Evolutionary conservation across 2,888 invertebrate genomes (phyloP).

Genomic region (Villa cingulata): DNA sequence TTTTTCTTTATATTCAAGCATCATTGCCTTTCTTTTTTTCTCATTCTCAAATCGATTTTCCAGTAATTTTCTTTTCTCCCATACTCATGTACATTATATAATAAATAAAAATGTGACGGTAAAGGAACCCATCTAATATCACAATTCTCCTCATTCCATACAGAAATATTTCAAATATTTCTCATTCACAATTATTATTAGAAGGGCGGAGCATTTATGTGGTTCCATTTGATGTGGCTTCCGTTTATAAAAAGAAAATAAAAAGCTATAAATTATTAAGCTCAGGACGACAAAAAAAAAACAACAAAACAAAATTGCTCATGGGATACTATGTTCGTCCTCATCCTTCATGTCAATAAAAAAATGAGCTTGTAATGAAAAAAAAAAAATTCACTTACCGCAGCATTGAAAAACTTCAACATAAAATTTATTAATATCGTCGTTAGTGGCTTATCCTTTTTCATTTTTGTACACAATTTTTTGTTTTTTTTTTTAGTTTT

Average conservation of each 20-base stretch:
- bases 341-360: not conserved
- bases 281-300: conserved; percentile 1
- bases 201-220: conserved; percentile 7
- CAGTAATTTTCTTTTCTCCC: conserved; percentile 10
- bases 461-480: no score
- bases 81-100: no score
- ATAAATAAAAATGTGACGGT: no score
- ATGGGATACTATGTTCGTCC: not conserved
- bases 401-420: not conserved
- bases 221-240: not conserved
- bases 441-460: conserved; percentile 4
- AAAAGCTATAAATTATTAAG: conserved; percentile 11
- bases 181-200: conserved; percentile 6
- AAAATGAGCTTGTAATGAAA: not conserved
- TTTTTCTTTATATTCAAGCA: conserved; percentile 6
- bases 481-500: no score
- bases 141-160: no score
- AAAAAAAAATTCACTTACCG: not conserved
- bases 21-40: conserved; percentile 5
- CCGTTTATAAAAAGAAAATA: not conserved
- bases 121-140: conserved; percentile 2
- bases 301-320: no score
- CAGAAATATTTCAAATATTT: no score
- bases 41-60: conserved; percentile 5
- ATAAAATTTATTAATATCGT: conserved; percentile 10